Base-by-base conservation (phyloP, 2,888 invertebrate species). In the Scrobipalpa atriplicella region DNA sequence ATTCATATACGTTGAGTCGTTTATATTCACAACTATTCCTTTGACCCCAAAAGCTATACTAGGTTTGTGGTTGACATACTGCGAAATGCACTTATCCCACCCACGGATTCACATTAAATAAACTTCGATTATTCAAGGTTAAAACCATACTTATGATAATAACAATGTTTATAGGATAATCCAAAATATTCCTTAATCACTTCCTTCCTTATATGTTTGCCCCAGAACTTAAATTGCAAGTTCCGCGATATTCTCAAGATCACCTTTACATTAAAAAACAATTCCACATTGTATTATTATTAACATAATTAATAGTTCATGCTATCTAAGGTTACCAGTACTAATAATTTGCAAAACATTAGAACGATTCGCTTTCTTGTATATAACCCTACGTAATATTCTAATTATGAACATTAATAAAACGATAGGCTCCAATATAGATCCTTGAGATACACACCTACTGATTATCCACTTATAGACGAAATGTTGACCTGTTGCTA, bases 181-280 rank as follows among this genome's bases (percentile, higher is more conserved):
- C 43, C 62, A 62, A 58, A 38, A 38, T 36, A 1, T 21, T 62
- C 10, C 19, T 29, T 29, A 62, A 29, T 62, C 21, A 51, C 65
- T 65, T 60, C 65, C 65, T 65, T 58, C 43, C 65, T 65, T 65
- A 16, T n/a, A 47, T 16, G 29, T 47, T 56, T 47, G 47, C 43
- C 29, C 39, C 19, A 58, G 47, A 65, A 43, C 3, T 36, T 29
- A 36, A 60, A 47, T 47, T 36, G 47, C 47, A 65, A 65, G 64
- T 52, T 64, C 56, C 41, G 41, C 52, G 41, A 56, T 56, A 39
- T 56, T 64, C 19, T 47, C 16, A 60, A 43, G 36, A 65, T 65
- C 36, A 39, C 58, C 56, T 65, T 58, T 43, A 18, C 10, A 11
- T 58, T 43, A 18, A 2, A 11, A 61, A 41, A 36, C 29, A n/a